Evolutionary conservation across 2,113 vertebrate genomes (phyloP).

Genomic region (Opisthocomus hoazin): DNA sequence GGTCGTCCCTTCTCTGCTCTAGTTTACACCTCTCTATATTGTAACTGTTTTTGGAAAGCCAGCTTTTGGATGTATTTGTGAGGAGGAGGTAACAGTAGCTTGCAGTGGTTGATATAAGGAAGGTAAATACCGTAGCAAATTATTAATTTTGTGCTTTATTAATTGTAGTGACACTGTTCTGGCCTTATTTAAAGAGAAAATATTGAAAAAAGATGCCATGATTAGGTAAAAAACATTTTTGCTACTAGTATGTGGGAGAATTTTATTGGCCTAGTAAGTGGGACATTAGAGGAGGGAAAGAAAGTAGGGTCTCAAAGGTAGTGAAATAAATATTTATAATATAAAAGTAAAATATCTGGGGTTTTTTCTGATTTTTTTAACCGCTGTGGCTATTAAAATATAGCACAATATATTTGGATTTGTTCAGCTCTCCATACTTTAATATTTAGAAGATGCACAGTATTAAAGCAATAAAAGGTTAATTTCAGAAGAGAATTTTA

Average conservation of each 20-base stretch:
- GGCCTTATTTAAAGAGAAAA: not conserved
- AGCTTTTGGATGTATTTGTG: fast-evolving
- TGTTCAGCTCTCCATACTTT: not conserved
- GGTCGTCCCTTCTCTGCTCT: not conserved
- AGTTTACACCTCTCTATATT: not conserved
- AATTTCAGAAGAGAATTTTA: not conserved
- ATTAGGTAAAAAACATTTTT: not conserved
- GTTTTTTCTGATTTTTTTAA: not conserved
- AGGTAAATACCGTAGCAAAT: not conserved
- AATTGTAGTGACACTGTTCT: not conserved
- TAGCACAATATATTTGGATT: not conserved
- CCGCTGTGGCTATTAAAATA: not conserved
- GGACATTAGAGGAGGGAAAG: not conserved
- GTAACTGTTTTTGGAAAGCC: not conserved
- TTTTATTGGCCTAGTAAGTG: no score
- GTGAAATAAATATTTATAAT: not conserved
- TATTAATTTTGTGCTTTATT: not conserved
- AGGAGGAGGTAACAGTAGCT: not conserved
- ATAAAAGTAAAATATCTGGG: not conserved
- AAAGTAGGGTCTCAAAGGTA: not conserved
- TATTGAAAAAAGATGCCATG: not conserved
- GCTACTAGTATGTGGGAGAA: not conserved
- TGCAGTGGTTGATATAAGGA: not conserved
- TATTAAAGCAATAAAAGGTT: not conserved
- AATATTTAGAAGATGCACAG: not conserved